Evolutionary conservation across 2,888 invertebrate species (phyloP), one percentile per base, ranked within the genome.

Genomic region (Ormyrus thymus): DNA sequence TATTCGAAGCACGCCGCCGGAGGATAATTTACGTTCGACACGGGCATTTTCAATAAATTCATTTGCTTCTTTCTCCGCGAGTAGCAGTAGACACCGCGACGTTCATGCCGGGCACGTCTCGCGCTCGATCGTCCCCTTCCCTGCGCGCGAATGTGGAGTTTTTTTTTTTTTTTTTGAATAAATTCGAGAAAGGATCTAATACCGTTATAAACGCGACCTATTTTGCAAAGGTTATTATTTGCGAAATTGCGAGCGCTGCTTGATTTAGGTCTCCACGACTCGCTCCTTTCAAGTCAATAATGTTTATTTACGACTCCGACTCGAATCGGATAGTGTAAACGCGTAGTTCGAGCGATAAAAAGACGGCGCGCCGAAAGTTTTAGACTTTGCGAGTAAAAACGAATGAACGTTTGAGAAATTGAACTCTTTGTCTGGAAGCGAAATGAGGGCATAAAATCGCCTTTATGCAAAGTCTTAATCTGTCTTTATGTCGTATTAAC

Each of bases 221-320:
- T 65, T 65, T 68, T 45, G 29, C 29, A 59, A 45, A 10, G 29
- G 61, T 29, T 61, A 69, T 76, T 76, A 76, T 61, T 69, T 55
- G 64, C 13, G 51, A 69, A 62, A 70, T 64, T 62, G 70, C 56
- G 7, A 29, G 53, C 55, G 45, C n/a, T 1, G n/a, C 51, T 76
- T 50, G 48, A 76, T 71, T 64, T 76, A 65, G 59, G 11, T 62
- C 10, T 48, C 8, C 29, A 9, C 58, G 11, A 65, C 46, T 15
- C 43, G 29, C 55, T 65, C 64, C 58, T 58, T 75, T 51, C 46
- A 53, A 65, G 13, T 10, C 56, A 48, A 46, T 62, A 62, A 62
- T 64, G 48, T 64, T 62, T 55, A 48, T 70, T 69, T 10, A 69
- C 48, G 62, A 51, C 59, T 59, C 7, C 7, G 48, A 48, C 11